Base-by-base conservation (phyloP, 2,888 invertebrate species). In the Plebejus melissa region DNA sequence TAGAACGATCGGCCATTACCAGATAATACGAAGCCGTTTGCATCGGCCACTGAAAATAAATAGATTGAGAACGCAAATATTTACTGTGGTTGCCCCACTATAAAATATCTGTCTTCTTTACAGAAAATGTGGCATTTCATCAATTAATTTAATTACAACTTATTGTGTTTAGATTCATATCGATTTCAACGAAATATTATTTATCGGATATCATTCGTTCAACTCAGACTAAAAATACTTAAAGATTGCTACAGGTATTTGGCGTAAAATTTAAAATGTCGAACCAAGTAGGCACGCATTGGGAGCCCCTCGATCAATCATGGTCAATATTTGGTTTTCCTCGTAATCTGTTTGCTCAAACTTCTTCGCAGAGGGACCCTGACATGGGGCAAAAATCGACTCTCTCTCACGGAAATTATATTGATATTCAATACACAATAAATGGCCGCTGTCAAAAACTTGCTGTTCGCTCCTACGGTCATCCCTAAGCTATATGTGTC, bases 371-470 rank as follows among this genome's bases (percentile, higher is more conserved):
- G 80, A 83, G 88, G 88, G 88, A 88, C 87, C 65, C 3, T 4
- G 32, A 13, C 32, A 85, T 83, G 89, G 85, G 86, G 88, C 91
- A 91, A 92, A 90, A 91, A 93, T 93, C 90, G 88, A 93, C 92
- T 93, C 91, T 88, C 90, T 93, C 91, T 88, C 91, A 90, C 90
- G 90, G 89, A 92, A 92, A 93, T 93, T 93, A 93, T 93, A 94
- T 94, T 93, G 93, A 93, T 94, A 94, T 94, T 93, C 93, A 93
- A 94, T 94, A 93, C 90, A 93, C 93, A 93, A 93, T 88, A 93
- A 93, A 94, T 94, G 91, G 90, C 84, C 82, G 84, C 93, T 94
- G 93, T 94, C 94, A 93, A 90, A 93, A 93, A 93, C 93, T 92
- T 92, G 91, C 92, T 93, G 93, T 92, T 93, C 93, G 90, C 92